Conservation (phyloP, 2,797 vertebrate species). For the Argentina silus region DNA sequence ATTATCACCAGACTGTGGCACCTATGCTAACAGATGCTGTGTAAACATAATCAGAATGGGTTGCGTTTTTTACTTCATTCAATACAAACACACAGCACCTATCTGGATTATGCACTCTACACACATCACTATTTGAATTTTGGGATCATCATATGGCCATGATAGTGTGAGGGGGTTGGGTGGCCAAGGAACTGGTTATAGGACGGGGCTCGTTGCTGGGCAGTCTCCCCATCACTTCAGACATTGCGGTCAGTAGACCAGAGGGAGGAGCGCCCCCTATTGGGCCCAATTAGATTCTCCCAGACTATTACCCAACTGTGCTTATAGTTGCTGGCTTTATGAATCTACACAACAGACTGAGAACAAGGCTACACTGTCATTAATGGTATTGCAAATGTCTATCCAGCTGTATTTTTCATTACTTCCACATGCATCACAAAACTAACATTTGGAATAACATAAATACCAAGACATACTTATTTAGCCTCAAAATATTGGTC, state of each 20-base stretch:
- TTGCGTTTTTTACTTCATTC: no score
- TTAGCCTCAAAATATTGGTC: constrained; percentile 18
- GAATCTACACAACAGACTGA: background rate
- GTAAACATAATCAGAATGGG: no score
- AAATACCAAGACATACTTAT: background rate
- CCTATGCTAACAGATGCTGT: no score
- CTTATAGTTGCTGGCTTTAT: background rate
- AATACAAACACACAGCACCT: no score
- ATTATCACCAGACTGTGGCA: background rate
- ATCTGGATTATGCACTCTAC: background rate
- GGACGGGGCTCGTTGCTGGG: no score
- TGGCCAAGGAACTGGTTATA: no score
- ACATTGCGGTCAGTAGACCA: background rate
- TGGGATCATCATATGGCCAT: no score
- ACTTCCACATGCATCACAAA: background rate
- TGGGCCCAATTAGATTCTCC: background rate
- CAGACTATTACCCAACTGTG: background rate
- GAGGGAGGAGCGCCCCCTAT: constrained; percentile 1
- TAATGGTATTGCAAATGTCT: background rate
- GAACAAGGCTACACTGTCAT: background rate
- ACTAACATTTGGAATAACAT: background rate
- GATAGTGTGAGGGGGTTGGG: no score
- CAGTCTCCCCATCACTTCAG: no score
- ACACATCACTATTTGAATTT: no score
- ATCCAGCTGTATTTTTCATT: background rate